These are phyloP conservation scores for Centropristis striata DNA, from an alignment of 2,113 vertebrate genomes.

Conservation along the genomic window DNA sequence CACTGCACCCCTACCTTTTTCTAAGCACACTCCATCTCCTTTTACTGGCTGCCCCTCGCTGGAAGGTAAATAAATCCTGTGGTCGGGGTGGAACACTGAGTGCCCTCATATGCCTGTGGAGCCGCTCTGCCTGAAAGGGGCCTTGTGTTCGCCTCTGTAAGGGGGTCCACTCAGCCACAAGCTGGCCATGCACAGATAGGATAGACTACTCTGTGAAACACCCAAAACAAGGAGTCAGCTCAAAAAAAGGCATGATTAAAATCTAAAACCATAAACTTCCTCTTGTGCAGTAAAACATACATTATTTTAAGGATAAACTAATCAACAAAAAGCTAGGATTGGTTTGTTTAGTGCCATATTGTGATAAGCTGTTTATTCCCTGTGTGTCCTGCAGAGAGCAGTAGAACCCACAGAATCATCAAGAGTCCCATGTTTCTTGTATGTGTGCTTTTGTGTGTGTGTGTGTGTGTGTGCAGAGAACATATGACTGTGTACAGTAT, in stretches of 20 bases:
- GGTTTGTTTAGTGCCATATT: not conserved
- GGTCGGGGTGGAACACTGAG: constrained; percentile 73
- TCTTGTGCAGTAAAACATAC: not conserved
- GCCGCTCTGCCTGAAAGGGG: constrained; percentile 62
- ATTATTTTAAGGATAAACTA: not conserved
- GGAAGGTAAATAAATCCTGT: constrained; percentile 80
- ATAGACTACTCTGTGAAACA: constrained; percentile 29
- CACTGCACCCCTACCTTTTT: constrained; percentile 40
- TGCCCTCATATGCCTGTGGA: constrained; percentile 70
- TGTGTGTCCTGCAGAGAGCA: constrained; percentile 74
- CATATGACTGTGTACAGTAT: constrained; percentile 3
- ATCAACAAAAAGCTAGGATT: no score
- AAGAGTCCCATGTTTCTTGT: not conserved
- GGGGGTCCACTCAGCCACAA: constrained; percentile 40
- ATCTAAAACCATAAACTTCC: not conserved
- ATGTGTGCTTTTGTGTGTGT: not conserved
- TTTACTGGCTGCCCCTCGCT: constrained; percentile 49
- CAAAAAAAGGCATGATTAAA: not conserved
- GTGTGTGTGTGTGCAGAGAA: not conserved
- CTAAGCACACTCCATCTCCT: constrained; percentile 52
- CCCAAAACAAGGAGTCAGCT: constrained; percentile 1
- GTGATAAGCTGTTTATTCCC: not conserved
- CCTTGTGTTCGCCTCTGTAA: constrained; percentile 65
- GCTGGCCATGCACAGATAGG: constrained; percentile 1
- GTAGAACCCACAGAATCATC: constrained; percentile 57